Conservation (phyloP, 1,140 invertebrate genomes). For the Lasioglossum baleicum region DNA sequence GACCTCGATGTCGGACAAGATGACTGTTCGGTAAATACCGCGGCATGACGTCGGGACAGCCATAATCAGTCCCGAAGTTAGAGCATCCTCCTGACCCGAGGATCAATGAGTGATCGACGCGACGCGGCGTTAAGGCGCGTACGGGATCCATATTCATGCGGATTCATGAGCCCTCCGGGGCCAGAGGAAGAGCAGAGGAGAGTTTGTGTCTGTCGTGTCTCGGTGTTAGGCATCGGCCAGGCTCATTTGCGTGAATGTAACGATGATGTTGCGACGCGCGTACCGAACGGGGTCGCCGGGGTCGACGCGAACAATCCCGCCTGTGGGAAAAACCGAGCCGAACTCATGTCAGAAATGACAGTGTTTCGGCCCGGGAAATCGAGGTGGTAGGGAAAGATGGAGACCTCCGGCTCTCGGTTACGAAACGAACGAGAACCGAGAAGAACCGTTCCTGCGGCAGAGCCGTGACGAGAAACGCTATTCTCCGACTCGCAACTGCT, state of each 20-base stretch:
- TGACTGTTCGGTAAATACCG: no score
- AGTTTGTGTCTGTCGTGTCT: constrained; percentile 4
- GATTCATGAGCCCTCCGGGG: constrained; percentile 45
- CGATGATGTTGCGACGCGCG: constrained; percentile 74
- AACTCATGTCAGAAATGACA: constrained; percentile 72
- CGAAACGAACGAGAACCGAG: no score
- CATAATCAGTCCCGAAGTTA: constrained; percentile 27
- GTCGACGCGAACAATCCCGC: constrained; percentile 78
- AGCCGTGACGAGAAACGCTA: no score
- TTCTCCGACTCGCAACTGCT: no score
- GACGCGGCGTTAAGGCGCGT: no score
- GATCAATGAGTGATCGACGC: constrained; percentile 60
- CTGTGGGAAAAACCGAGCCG: constrained; percentile 76
- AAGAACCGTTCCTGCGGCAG: no score
- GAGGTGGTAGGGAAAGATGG: no score
- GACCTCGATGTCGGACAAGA: no score
- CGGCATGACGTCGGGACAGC: no score
- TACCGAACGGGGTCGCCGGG: constrained; percentile 70
- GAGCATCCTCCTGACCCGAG: constrained; percentile 57
- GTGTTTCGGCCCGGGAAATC: constrained; percentile 1
- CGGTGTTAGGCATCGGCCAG: constrained; percentile 52
- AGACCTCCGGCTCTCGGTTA: no score
- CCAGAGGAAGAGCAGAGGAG: constrained; percentile 29
- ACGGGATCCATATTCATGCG: constrained; percentile 73
- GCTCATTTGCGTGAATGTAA: constrained; percentile 74